Evolutionary conservation across 2,113 vertebrate genomes (phyloP).

Genomic region (Notothenia rossii): DNA sequence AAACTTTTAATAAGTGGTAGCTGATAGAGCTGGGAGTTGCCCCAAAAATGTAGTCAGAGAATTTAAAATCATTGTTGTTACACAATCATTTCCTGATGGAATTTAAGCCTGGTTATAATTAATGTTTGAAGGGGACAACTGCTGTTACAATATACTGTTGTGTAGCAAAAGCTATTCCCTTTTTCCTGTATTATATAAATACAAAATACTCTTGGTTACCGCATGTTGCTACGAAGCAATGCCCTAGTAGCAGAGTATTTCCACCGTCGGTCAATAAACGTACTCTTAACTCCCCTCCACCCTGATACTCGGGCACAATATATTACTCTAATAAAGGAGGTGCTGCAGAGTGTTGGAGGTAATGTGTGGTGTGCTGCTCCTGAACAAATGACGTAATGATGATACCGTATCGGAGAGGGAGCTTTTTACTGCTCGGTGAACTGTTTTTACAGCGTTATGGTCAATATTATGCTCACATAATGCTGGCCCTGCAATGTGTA

Average conservation of each 20-base stretch:
- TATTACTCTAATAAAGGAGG: conserved; percentile 47
- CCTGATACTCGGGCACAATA: conserved; percentile 30
- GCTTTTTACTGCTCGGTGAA: conserved; percentile 30
- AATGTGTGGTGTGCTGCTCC: conserved; percentile 23
- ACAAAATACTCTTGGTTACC: not conserved
- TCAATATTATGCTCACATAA: conserved; percentile 9
- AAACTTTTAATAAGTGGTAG: not conserved
- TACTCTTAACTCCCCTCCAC: conserved; percentile 21
- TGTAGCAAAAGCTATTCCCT: not conserved
- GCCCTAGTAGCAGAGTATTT: not conserved
- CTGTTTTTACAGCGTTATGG: not conserved
- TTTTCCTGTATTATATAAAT: not conserved
- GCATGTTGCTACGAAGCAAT: not conserved
- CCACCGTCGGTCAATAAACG: conserved; percentile 18
- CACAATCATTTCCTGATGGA: not conserved
- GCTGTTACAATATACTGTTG: too few relatives aligned
- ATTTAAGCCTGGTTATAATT: not conserved
- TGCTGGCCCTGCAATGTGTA: not conserved
- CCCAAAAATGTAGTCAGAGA: not conserved
- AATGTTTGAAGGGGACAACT: too few relatives aligned
- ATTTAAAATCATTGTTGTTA: not conserved
- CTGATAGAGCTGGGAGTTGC: not conserved
- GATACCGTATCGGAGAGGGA: conserved; percentile 26
- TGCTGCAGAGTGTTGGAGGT: conserved; percentile 33
- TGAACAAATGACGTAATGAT: conserved; percentile 53